phyloP scores from a whole-genome alignment of 2,113 vertebrate genomes.

The Puntigrus tetrazona region DNA sequence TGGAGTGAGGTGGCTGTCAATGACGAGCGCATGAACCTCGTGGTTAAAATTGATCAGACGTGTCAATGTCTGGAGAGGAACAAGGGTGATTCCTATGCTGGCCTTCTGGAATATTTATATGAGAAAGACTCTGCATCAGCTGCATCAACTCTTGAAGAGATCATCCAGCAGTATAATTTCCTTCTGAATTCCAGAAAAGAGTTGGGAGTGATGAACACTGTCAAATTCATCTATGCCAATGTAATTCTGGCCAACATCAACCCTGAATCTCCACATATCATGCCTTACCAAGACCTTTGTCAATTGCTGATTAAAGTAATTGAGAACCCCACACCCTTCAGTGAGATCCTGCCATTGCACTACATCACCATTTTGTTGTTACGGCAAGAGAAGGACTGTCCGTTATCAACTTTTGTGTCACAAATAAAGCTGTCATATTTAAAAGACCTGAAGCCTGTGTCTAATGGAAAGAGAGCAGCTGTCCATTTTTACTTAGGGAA shows the following conservation, averaged over 20 bases:
- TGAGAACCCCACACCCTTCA: rapidly evolving
- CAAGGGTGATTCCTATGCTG: constrained; percentile 65
- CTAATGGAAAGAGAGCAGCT: constrained; percentile 59
- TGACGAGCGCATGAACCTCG: not conserved
- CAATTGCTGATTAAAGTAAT: not conserved
- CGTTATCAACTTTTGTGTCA: constrained; percentile 51
- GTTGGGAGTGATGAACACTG: constrained; percentile 7
- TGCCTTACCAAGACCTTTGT: not conserved
- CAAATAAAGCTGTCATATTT: constrained; percentile 61
- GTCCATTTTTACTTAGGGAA: constrained; percentile 70
- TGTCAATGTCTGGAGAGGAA: constrained; percentile 59
- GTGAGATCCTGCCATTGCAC: constrained; percentile 50
- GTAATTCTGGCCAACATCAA: constrained; percentile 65
- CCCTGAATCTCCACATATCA: constrained; percentile 22
- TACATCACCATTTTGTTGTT: constrained; percentile 68
- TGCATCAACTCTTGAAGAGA: constrained; percentile 50
- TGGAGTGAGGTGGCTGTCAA: constrained; percentile 45
- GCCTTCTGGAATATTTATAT: constrained; percentile 63
- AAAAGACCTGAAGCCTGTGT: constrained; percentile 57
- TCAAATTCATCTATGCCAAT: constrained; percentile 68
- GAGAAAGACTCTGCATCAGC: not conserved
- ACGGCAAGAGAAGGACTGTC: constrained; percentile 52
- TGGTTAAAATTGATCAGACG: not conserved
- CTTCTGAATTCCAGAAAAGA: not conserved
- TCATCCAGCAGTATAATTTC: not conserved